Evolutionary conservation across 2,113 vertebrate genomes (phyloP), one percentile per base, ranked within the genome.

Genomic region (Oplegnathus fasciatus): DNA sequence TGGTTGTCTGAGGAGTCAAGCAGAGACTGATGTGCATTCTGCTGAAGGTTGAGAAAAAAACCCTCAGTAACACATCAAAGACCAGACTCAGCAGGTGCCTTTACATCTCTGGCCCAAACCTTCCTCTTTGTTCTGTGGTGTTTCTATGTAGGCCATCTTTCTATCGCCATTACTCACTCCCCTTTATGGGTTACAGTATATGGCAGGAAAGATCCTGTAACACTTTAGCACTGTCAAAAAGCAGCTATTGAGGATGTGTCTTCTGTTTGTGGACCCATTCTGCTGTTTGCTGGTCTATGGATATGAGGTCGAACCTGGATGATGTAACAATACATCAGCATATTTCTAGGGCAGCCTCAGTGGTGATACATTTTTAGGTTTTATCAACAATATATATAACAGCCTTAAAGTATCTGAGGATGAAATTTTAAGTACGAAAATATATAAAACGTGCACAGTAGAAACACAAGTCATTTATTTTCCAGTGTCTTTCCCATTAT

Each of bases 61-160:
- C 22, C 48, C 78, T 58, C 62, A n/a, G 55, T 14, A 66, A 54
- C 15, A 55, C 54, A 37, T 82, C 42, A 78, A 81, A 86, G 44
- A 50, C 42, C 78, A 54, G 28, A 67, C 58, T 71, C 66, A 72
- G 76, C 77, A 76, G 46, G 58, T 44, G 15, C 8, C 40, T 75
- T 78, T 46, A 32, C 15, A 79, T 37, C 18, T 37, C 57, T 50
- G 8, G 13, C 26, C 57, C 17, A 66, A 64, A 28, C 28, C 37
- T 60, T 80, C 30, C 7, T 40, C 85, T 78, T 34, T 70, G 55
- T 75, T 76, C 61, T 80, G n/a, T n/a, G 9, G 32, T 76, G 40
- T 37, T 22, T 58, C 60, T 75, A 78, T 54, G 46, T 78, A 62
- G 37, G 68, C 28, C 68, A 37, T 52, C 52, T 11, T 22, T 71